phyloP scores from a whole-genome alignment of 2,113 vertebrate genomes.

The Menidia beryllina region DNA sequence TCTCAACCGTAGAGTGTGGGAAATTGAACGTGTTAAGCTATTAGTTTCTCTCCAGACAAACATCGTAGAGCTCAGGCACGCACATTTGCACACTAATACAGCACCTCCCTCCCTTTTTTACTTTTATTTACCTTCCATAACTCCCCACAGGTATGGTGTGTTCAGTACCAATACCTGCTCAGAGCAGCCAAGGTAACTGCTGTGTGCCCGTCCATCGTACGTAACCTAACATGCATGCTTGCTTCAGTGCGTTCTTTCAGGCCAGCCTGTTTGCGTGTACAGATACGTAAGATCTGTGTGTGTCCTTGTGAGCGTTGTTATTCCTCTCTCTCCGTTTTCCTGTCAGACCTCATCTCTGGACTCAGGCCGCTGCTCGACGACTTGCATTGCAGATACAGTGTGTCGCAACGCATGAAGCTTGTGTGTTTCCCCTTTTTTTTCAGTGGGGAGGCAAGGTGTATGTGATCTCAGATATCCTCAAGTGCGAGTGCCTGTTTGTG shows the following conservation, averaged over 20 bases:
- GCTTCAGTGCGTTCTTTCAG: conserved; percentile 5
- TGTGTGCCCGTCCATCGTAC: conserved; percentile 58
- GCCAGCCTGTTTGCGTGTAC: conserved; percentile 11
- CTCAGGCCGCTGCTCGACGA: conserved; percentile 25
- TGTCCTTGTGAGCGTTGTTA: too few species aligned
- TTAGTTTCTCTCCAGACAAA: neutral
- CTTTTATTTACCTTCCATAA: conserved; percentile 57
- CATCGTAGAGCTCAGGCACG: neutral
- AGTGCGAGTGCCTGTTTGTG: too few species aligned
- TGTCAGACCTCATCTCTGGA: conserved; percentile 44
- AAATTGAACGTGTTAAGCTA: too few species aligned
- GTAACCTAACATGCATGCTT: conserved; percentile 56
- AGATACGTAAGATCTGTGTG: neutral
- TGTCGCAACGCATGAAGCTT: conserved; percentile 41
- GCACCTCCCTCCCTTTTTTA: conserved; percentile 6
- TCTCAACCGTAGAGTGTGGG: too few species aligned
- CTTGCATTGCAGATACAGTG: conserved; percentile 42
- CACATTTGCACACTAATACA: conserved; percentile 42
- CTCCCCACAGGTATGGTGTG: conserved; percentile 76
- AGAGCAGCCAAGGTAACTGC: conserved; percentile 79
- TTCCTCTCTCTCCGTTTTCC: neutral
- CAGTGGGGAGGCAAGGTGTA: neutral
- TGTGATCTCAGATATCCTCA: too few species aligned
- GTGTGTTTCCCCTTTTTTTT: conserved; percentile 20
- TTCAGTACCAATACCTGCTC: conserved; percentile 76